phyloP scores from a whole-genome alignment of 2,113 vertebrate species.

The Chinchilla lanigera region DNA sequence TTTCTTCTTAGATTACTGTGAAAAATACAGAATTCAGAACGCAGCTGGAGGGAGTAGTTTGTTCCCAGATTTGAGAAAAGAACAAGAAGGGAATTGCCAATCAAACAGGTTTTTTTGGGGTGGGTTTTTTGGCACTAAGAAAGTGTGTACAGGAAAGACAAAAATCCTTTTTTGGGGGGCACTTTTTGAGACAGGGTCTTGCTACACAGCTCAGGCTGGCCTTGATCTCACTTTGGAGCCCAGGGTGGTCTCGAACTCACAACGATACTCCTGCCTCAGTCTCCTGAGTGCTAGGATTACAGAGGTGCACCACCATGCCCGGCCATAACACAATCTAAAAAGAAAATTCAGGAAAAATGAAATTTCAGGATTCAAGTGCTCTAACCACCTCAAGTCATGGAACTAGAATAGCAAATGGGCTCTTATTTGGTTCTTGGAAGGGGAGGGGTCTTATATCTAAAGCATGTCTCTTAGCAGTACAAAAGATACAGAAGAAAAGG shows the following conservation, averaged over 20 bases:
- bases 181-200: no score
- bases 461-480: slow-evolving; percentile 29
- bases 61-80: slow-evolving; percentile 22
- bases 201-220: no score
- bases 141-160: slow-evolving; percentile 3
- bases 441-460: neutral
- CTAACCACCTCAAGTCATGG: neutral
- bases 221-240: no score
- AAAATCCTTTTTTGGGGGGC: no score
- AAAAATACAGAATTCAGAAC: slow-evolving; percentile 52
- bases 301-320: no score
- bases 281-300: no score
- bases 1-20: neutral
- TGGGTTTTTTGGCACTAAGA: neutral
- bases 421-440: neutral
- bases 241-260: no score
- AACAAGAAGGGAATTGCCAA: slow-evolving; percentile 39
- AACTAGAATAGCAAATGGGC: neutral
- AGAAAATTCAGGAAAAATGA: slow-evolving; percentile 49
- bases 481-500: neutral
- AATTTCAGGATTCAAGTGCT: neutral
- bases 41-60: neutral
- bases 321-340: neutral
- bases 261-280: no score
- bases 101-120: slow-evolving; percentile 6